Base-by-base conservation (phyloP, 2,113 vertebrate species). In the Labrus mixtus region DNA sequence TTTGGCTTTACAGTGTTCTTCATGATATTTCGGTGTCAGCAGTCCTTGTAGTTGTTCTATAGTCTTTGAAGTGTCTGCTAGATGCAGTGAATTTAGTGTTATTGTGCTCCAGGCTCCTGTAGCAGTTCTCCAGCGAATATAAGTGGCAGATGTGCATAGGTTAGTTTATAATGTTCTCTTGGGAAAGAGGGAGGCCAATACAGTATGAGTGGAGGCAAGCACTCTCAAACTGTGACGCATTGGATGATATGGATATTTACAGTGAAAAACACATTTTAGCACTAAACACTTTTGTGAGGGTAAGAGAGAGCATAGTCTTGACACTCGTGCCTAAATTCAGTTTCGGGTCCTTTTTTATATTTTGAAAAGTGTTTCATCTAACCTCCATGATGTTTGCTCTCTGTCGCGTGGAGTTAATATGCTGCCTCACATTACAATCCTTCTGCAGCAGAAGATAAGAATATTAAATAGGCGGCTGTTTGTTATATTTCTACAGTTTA, bases 391-490 rank as follows among this genome's bases (percentile, higher is more conserved):
- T 60, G 68, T 77, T 59, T 12, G n/a, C 60, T 25, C 25, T 66
- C 55, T 56, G 67, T 78, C 36, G 58, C 23, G 37, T 20, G 43
- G 58, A 50, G 58, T 80, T 64, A 81, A 76, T 45, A 73, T 48
- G n/a, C 67, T 58, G 50, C 55, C 53, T 82, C 65, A 41, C n/a
- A 63, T 83, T 65, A 67, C 60, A 61, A 68, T 57, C 71, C 61
- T 69, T 76, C 84, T 89, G 74, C n/a, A 80, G 60, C 51, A 50
- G 46, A 0, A 77, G 85, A 91, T 90, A 90, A 88, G 80, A 73
- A 73, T 75, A 87, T 83, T 86, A 8, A 82, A 80, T 79, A 75
- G 61, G 53, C 73, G 45, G 36, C 68, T 53, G 45, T 63, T 75
- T 67, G 45, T 68, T 65, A 46, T 57, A 43, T 71, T 84, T 73